phyloP scores from a whole-genome alignment of 2,797 vertebrate species.

The Limnodromus scolopaceus region DNA sequence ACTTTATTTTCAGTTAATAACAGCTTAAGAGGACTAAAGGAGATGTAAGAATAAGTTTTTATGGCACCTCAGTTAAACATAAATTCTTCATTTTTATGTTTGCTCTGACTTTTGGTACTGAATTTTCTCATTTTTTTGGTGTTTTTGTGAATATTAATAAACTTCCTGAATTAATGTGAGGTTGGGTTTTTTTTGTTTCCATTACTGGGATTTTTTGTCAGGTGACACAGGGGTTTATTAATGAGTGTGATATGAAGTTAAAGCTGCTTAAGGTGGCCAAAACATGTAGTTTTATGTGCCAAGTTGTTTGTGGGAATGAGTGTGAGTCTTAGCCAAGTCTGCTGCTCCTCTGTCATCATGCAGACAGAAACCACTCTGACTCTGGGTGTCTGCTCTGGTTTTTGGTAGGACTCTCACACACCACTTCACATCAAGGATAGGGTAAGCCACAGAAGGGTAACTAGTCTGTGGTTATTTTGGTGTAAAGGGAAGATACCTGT shows the following conservation, averaged over 20 bases:
- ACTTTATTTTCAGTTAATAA: conserved; percentile 74
- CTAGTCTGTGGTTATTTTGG: not conserved
- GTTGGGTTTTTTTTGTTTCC: not conserved
- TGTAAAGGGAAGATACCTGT: not conserved
- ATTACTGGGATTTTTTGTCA: not conserved
- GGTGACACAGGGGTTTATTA: not conserved
- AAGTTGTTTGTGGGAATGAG: not conserved
- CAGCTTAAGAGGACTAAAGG: conserved; percentile 67
- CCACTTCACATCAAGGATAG: not conserved
- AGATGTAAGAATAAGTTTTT: conserved; percentile 38
- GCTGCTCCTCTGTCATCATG: rapidly evolving
- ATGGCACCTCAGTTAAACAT: conserved; percentile 39
- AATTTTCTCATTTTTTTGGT: not conserved
- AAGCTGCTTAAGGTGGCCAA: not conserved
- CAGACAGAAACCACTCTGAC: not conserved
- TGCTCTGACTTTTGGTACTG: not conserved
- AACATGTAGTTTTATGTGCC: not conserved
- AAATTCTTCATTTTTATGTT: conserved; percentile 33
- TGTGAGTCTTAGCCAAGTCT: not conserved
- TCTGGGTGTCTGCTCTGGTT: not conserved
- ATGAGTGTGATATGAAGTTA: not conserved
- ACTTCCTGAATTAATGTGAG: not conserved
- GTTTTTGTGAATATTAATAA: not conserved
- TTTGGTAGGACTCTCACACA: not conserved
- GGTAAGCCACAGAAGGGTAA: not conserved